Evolutionary conservation across 2,888 invertebrate genomes (phyloP), one percentile per base, ranked within the genome.

Genomic region (Serrognathus titanus): DNA sequence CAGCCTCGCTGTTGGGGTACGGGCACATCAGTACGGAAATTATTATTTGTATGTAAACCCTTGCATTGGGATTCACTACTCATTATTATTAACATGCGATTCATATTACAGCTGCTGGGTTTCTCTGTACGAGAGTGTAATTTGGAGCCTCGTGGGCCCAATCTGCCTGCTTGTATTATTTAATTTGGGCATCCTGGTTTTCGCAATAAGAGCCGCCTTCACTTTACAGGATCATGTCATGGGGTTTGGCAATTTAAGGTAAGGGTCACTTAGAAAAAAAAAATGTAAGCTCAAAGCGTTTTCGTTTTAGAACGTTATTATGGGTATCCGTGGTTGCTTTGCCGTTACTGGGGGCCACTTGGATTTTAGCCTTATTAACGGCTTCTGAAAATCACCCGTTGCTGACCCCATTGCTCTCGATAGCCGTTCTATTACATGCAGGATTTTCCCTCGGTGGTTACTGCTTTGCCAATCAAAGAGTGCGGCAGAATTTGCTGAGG

Each of bases 111-210:
- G 96, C 75, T 97, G 97, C 77, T 97, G 97, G 97, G 83, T 97
- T 60, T 92, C 93, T 7, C 87, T 95, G 41, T 93, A 94, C 74
- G 95, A 96, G 75, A 89, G 91, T 16, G 92, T 96, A 16, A 90
- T 97, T 45, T 97, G 97, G 97, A 92, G 95, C 80, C 84, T 97
- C 69, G 93, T 97, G 64, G 92, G 94, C 2, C 97, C 97, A 5
- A 89, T 95, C 35, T 90, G 87, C 36, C 83, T 87, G 57, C 85
- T 90, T 70, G 90, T 93, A 0, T 77, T 86, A 31, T 85, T 89
- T 4, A 94, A 93, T 70, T 81, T 96, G 3, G 81, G 88, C 31
- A 88, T 92, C 61, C 84, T 96, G 11, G 85, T 93, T 10, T 85
- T 94, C 60, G 94, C 94, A 36, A 87, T 96, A 3, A 84, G 90